Base-by-base conservation (phyloP, 2,113 vertebrate species). In the Haliaeetus leucogaster region DNA sequence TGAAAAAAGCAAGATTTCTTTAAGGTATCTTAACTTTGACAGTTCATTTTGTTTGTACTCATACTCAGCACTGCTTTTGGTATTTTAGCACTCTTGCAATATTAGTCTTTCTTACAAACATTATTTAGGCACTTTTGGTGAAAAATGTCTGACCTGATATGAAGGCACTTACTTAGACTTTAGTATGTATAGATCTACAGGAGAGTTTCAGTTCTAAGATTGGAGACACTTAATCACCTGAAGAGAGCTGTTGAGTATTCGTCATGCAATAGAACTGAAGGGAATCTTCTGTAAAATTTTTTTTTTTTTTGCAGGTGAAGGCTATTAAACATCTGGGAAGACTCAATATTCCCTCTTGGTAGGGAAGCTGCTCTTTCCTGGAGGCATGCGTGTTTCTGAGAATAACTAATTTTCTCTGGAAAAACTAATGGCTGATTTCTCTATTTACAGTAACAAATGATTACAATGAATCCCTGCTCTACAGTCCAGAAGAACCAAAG, bases 401-500 rank as follows among this genome's bases (percentile, higher is more conserved):
- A 80, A 48, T 52, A 65, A 79, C 27, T 55, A 1, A 47, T 73
- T 50, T 74, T n/a, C n/a, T 85, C 55, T 77, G 65, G 6, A 82
- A 89, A 97, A 91, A 13, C 29, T 94, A 77, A 93, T 76, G n/a
- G 4, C n/a, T 73, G 71, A 67, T 88, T 92, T 96, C 50, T 94
- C 42, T 94, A 3, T 66, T 97, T 97, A 34, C 81, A 99, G 99
- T 99, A 48, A 99, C 99, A 56, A 98, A 99, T 22, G 95, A 98
- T 70, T 99, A 99, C 98, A 99, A 99, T 53, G 97, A 99, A 82
- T 99, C 99, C 16, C 97, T 99, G 92, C 98, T 99, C 73, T 99
- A 99, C 95, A 98, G 97, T 95, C 99, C 99, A 13, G 99, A 99
- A 86, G 99, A 99, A 93, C 97, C 97, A 82, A 99, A 98, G 95